A percentile compares a stretch with the other conserved stretches of the same genome.
Evolutionary conservation across 64 coral and sea anemone genomes (phyloP).

Genomic region (Montipora cactus): DNA sequence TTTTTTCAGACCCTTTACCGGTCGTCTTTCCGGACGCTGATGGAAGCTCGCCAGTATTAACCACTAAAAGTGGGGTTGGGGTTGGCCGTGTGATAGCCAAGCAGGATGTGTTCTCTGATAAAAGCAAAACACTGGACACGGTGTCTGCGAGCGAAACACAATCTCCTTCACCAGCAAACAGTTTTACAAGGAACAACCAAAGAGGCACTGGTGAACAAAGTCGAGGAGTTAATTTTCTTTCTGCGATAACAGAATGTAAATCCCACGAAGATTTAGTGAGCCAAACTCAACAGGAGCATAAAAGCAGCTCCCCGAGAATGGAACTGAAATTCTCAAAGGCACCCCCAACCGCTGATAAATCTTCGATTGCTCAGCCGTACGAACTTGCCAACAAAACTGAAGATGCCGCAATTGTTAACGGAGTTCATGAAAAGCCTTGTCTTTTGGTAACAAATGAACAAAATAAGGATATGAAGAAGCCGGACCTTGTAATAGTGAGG

Average conservation of each 20-base stretch:
- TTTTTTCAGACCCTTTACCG: neutral
- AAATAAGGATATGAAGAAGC: neutral
- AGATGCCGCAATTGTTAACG: neutral
- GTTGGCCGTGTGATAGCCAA: neutral
- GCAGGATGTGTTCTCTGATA: neutral
- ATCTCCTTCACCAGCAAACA: neutral
- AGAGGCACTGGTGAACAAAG: neutral
- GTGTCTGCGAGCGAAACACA: neutral
- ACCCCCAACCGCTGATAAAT: neutral
- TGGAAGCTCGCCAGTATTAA: neutral
- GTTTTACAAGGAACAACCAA: neutral
- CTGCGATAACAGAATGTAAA: neutral
- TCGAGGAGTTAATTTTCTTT: neutral
- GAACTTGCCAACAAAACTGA: neutral
- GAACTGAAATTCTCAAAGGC: neutral
- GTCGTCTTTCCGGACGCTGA: neutral
- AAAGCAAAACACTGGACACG: neutral
- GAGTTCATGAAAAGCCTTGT: neutral
- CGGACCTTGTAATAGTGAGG: neutral
- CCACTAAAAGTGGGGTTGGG: neutral
- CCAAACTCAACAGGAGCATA: neutral
- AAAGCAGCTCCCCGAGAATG: neutral
- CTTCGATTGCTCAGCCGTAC: neutral
- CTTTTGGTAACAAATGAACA: neutral
- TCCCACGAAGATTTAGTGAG: conserved; percentile 6